phyloP scores from a whole-genome alignment of 1,140 invertebrate species.

The Macrobrachium rosenbergii region DNA sequence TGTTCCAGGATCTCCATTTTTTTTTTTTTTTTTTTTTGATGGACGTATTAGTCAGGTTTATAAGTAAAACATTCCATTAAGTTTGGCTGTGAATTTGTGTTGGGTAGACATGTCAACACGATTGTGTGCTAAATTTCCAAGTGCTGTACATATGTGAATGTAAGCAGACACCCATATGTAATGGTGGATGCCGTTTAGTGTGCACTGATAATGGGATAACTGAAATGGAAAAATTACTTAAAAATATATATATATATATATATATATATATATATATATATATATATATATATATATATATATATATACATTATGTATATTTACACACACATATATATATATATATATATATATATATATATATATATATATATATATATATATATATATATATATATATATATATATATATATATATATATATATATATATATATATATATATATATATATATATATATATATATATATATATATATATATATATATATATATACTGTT shows the following conservation, averaged over 20 bases:
- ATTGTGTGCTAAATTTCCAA: too few species aligned
- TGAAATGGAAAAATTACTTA: too few species aligned
- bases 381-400: slow-evolving; percentile 13
- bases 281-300: slow-evolving; percentile 15
- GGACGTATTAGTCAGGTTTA: too few species aligned
- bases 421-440: background rate
- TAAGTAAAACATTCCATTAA: too few species aligned
- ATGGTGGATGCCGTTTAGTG: background rate
- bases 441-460: slow-evolving; percentile 10
- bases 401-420: background rate
- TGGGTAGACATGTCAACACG: too few species aligned
- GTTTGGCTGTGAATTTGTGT: too few species aligned
- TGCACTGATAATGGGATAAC: background rate
- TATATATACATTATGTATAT: background rate
- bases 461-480: slow-evolving; percentile 18
- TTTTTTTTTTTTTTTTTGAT: too few species aligned
- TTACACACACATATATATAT: background rate
- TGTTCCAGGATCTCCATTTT: too few species aligned
- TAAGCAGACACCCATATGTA: background rate
- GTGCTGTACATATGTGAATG: too few species aligned
- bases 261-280: background rate
- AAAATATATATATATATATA: background rate
- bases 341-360: background rate
- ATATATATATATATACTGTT: slow-evolving; percentile 7
- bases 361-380: slow-evolving; percentile 12